Percentiles rank a stretch among this genome's conserved stretches.
phyloP scores from a whole-genome alignment of 2,888 invertebrate genomes.

The Belgica antarctica region DNA sequence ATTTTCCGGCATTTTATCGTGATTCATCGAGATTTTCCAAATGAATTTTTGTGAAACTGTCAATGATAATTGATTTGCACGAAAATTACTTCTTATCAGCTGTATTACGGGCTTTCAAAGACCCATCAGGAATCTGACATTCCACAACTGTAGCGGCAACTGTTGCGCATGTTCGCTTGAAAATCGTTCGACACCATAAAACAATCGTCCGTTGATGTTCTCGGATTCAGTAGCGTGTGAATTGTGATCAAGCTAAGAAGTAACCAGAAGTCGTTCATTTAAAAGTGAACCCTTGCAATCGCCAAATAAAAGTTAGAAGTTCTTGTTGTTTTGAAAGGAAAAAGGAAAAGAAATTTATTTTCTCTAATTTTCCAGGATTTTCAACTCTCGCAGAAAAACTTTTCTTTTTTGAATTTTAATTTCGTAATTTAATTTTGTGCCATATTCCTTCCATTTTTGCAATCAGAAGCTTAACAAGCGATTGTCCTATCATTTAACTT shows the following conservation, averaged over 20 bases:
- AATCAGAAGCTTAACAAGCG: neutral
- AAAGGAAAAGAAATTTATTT: too few relatives aligned
- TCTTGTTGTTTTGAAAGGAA: neutral
- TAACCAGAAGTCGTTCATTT: too few relatives aligned
- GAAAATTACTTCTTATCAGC: slow-evolving; percentile 17
- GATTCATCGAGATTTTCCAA: neutral
- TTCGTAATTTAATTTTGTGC: neutral
- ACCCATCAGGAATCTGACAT: neutral
- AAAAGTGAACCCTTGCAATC: neutral
- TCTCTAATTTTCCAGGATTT: neutral
- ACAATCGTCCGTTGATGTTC: slow-evolving; percentile 3
- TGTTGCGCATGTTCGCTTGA: slow-evolving; percentile 17
- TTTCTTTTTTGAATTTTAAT: neutral
- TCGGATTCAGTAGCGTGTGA: slow-evolving; percentile 19
- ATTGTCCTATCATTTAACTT: neutral
- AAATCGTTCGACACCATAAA: neutral
- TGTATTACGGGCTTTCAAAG: neutral
- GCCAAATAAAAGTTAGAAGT: neutral
- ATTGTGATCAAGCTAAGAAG: slow-evolving; percentile 16
- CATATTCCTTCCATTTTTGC: neutral
- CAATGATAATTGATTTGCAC: neutral
- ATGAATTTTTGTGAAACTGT: neutral
- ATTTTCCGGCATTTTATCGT: neutral
- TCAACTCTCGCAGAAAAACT: neutral
- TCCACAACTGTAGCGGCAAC: neutral